These are phyloP conservation scores for Rhegmatorhina hoffmannsi DNA, from an alignment of 2,113 vertebrate species.

Conservation along the genomic window DNA sequence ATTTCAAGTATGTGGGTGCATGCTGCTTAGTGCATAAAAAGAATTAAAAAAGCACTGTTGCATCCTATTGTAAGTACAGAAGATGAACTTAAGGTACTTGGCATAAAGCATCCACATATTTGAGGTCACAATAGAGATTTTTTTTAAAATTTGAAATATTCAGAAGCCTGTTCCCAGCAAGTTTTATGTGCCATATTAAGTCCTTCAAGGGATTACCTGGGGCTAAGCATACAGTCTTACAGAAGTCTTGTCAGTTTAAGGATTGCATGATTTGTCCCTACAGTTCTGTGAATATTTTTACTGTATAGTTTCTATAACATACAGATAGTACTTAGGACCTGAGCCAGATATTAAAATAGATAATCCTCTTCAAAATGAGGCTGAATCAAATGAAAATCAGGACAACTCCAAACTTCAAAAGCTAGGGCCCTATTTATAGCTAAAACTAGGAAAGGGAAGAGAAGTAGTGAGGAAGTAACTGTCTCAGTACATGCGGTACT, in stretches of 20 bases:
- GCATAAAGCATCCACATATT: neutral
- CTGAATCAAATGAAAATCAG: constrained; percentile 1
- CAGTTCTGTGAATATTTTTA: neutral
- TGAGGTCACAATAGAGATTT: neutral
- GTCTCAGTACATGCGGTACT: neutral
- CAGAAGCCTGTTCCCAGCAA: neutral
- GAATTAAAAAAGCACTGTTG: constrained; percentile 12
- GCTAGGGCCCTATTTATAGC: neutral
- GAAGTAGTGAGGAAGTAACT: neutral
- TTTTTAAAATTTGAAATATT: neutral
- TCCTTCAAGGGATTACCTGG: neutral
- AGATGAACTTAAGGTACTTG: neutral
- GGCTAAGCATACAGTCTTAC: neutral
- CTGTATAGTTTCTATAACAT: neutral
- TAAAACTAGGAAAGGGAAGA: neutral
- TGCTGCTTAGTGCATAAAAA: neutral
- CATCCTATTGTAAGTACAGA: neutral
- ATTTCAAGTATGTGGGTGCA: constrained; percentile 17
- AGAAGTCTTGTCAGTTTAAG: neutral
- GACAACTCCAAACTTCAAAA: neutral
- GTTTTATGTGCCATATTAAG: neutral
- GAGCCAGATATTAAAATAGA: constrained; percentile 32
- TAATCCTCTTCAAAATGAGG: neutral
- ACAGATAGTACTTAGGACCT: neutral
- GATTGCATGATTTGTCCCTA: neutral